A percentile compares a stretch with the other conserved stretches of the same genome.
These are phyloP conservation scores for Rotaria macrura DNA, from an alignment of 2,888 invertebrate genomes.

Conservation along the genomic window DNA sequence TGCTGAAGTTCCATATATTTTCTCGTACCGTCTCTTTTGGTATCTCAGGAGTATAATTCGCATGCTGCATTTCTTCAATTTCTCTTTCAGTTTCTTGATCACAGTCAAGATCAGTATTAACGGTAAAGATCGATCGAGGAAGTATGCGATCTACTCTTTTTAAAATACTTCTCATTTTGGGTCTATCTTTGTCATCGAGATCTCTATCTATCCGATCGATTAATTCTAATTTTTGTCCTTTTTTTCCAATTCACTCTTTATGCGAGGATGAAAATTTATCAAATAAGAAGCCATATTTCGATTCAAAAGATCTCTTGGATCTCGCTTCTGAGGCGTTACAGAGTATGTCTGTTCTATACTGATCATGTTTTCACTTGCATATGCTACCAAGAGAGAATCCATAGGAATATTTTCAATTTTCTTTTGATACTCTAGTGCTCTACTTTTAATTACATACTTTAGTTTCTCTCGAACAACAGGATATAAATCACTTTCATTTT, in stretches of 20 bases:
- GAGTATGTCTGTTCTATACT: background rate
- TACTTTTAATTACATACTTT: background rate
- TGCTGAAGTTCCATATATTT: background rate
- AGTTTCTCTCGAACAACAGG: background rate
- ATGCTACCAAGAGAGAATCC: background rate
- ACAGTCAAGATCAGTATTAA: background rate
- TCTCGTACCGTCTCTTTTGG: background rate
- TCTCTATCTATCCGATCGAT: no score
- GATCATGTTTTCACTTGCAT: background rate
- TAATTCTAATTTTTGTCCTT: background rate
- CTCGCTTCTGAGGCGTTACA: background rate
- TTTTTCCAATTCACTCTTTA: background rate
- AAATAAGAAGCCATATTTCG: background rate
- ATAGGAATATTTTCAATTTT: background rate
- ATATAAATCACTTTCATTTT: background rate
- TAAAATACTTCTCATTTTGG: background rate
- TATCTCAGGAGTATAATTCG: background rate
- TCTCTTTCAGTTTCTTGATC: conserved; percentile 15
- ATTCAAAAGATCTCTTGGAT: background rate
- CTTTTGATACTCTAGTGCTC: background rate
- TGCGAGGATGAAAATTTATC: background rate
- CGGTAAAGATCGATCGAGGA: background rate
- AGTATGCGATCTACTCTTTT: background rate
- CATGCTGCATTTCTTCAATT: background rate
- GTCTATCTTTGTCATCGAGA: background rate